phyloP scores from a whole-genome alignment of 1,140 invertebrate species.

The Drosophila nannoptera region DNA sequence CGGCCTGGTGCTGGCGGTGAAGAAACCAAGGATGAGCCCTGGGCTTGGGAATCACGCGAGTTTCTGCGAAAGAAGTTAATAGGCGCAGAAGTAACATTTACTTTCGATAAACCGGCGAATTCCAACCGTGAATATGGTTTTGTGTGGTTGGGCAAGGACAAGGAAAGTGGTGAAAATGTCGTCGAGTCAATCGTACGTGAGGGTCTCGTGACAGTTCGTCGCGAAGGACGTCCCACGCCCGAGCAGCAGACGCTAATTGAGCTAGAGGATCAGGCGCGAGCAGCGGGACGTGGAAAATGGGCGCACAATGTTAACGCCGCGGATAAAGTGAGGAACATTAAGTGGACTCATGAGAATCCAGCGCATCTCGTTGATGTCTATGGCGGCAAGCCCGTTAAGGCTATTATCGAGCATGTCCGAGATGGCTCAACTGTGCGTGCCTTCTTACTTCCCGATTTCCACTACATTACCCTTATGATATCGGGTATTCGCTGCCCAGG shows the following conservation, averaged over 20 bases:
- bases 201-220: conserved; percentile 91
- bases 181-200: conserved; percentile 92
- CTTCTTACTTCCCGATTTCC: conserved; percentile 89
- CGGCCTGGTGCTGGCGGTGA: conserved; percentile 83
- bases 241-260: conserved; percentile 87
- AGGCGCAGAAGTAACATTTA: conserved; percentile 92
- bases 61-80: conserved; percentile 95
- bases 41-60: conserved; percentile 97
- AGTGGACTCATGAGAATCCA: conserved; percentile 92
- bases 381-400: conserved; percentile 88
- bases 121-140: conserved; percentile 92
- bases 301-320: conserved; percentile 80
- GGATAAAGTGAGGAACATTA: conserved; percentile 89
- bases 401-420: conserved; percentile 96
- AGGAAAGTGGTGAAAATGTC: conserved; percentile 89
- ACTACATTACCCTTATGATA: conserved; percentile 94
- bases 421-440: conserved; percentile 97
- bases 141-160: conserved; percentile 91
- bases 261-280: conserved; percentile 94
- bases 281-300: conserved; percentile 93
- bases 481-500: conserved; percentile 94
- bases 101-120: conserved; percentile 85
- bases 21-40: conserved; percentile 93
- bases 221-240: conserved; percentile 85
- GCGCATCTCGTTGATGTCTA: conserved; percentile 90